These are phyloP conservation scores for Polyergus mexicanus DNA, from an alignment of 1,140 invertebrate species.

Conservation along the genomic window DNA sequence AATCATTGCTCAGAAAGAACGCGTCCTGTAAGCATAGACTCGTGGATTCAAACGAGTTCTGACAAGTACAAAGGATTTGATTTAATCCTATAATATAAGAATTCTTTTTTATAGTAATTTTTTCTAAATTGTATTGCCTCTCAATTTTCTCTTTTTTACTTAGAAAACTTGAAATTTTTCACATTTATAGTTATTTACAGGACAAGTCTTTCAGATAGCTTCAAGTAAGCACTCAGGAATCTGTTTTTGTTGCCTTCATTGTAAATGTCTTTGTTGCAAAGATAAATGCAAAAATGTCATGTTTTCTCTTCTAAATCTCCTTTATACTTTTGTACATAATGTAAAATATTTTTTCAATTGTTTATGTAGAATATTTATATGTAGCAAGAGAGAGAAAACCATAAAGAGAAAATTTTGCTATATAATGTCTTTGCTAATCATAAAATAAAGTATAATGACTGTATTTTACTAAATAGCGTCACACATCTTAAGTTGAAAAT, in stretches of 20 bases:
- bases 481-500: conserved; percentile 48
- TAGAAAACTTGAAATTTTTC: conserved; percentile 41
- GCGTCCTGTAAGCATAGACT: conserved; percentile 38
- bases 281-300: conserved; percentile 15
- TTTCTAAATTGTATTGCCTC: not conserved
- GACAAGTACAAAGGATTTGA: conserved; percentile 69
- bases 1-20: conserved; percentile 48
- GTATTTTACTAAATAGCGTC: conserved; percentile 34
- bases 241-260: not conserved
- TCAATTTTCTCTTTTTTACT: conserved; percentile 53
- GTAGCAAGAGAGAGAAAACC: conserved; percentile 27
- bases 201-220: conserved; percentile 62
- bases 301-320: conserved; percentile 66
- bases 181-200: conserved; percentile 24
- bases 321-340: conserved; percentile 83
- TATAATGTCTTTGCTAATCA: not conserved
- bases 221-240: conserved; percentile 39
- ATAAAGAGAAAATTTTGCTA: conserved; percentile 28
- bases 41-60: conserved; percentile 62
- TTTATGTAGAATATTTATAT: conserved; percentile 79
- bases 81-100: conserved; percentile 62
- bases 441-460: conserved; percentile 20
- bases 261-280: conserved; percentile 44
- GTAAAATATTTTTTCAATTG: conserved; percentile 79
- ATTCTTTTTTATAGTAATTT: conserved; percentile 51